Conservation (phyloP, 1,140 invertebrate genomes). For the Drosophila ironensis region DNA sequence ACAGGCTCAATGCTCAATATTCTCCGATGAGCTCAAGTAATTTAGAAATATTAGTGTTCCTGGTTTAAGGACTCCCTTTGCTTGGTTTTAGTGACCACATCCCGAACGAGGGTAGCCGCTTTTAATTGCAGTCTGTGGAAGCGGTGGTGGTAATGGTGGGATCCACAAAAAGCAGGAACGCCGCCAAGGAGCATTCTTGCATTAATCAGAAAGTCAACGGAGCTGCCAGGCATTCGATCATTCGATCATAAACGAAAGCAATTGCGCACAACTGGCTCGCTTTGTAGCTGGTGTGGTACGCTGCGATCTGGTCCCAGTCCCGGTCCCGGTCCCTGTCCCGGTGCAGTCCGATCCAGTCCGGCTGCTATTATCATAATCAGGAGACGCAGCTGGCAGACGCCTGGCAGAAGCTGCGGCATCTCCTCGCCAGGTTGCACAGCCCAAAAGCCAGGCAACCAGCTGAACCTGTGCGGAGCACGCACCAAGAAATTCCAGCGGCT, state of each 20-base stretch:
- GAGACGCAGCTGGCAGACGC: constrained; percentile 70
- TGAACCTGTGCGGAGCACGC: constrained; percentile 77
- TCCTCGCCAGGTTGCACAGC: constrained; percentile 13
- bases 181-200: constrained; percentile 72
- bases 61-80: too few relatives aligned
- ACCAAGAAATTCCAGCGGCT: constrained; percentile 80
- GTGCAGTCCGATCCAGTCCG: constrained; percentile 21
- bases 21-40: too few relatives aligned
- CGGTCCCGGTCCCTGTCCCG: constrained; percentile 14
- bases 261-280: constrained; percentile 43
- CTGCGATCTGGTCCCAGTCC: not conserved
- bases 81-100: not conserved
- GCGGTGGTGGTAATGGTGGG: constrained; percentile 12
- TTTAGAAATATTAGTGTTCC: too few relatives aligned
- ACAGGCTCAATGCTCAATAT: too few relatives aligned
- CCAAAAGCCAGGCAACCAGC: constrained; percentile 22
- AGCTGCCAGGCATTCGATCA: constrained; percentile 70
- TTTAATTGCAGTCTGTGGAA: constrained; percentile 58
- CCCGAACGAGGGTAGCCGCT: constrained; percentile 41
- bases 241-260: constrained; percentile 74
- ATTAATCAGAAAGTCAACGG: constrained; percentile 80
- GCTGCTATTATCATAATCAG: constrained; percentile 75
- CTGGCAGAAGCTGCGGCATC: constrained; percentile 26
- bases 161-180: constrained; percentile 56
- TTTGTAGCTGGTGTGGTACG: not conserved